phyloP scores from a whole-genome alignment of 1,140 invertebrate genomes.

The Chironomus tepperi region DNA sequence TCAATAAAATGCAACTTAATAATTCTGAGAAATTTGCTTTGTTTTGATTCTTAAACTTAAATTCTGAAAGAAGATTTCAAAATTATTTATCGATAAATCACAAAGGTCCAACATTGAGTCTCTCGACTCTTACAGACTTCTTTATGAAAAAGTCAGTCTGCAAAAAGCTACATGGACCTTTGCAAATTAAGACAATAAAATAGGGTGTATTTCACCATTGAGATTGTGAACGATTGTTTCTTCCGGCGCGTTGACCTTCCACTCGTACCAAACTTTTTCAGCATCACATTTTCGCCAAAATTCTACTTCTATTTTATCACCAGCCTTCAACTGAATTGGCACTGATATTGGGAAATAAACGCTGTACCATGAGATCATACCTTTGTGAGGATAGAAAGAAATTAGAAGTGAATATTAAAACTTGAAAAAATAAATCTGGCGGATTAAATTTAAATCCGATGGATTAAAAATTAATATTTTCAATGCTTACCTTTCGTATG shows the following conservation, averaged over 20 bases:
- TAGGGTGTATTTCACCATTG: constrained; percentile 58
- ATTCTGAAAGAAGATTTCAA: too few species aligned
- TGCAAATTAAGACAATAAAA: constrained; percentile 24
- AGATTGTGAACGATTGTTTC: constrained; percentile 66
- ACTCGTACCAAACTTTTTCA: constrained; percentile 94
- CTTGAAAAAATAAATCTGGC: not conserved
- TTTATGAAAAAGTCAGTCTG: too few species aligned
- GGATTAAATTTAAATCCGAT: too few species aligned
- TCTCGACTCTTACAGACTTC: too few species aligned
- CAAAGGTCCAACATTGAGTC: too few species aligned
- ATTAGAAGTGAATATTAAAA: constrained; percentile 27
- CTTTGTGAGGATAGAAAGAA: constrained; percentile 42
- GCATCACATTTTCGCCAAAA: constrained; percentile 76
- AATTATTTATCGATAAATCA: too few species aligned
- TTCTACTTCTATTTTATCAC: constrained; percentile 63
- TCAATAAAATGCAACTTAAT: too few species aligned
- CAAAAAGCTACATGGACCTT: too few species aligned
- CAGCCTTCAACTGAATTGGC: constrained; percentile 61
- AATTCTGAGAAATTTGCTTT: too few species aligned
- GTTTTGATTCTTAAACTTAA: too few species aligned
- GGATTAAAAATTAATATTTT: too few species aligned
- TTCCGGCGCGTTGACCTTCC: constrained; percentile 66
- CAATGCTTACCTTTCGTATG: constrained; percentile 58
- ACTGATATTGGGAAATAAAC: constrained; percentile 78
- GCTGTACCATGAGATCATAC: constrained; percentile 78